phyloP scores from a whole-genome alignment of 2,113 vertebrate genomes.

The Lophochroa leadbeateri region DNA sequence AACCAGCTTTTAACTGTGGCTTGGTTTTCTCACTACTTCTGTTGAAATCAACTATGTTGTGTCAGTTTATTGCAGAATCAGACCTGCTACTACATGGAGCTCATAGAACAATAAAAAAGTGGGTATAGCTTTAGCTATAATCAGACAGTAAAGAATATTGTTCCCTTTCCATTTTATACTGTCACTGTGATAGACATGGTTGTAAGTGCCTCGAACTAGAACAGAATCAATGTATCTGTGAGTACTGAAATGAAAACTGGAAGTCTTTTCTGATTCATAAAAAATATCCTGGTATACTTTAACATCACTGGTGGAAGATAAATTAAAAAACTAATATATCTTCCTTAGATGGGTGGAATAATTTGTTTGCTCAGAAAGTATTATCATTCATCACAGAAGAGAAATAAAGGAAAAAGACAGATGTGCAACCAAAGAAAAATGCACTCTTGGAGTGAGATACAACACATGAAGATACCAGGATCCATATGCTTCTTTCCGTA shows the following conservation, averaged over 20 bases:
- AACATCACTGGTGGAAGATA: not conserved
- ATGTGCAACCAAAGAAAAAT: not conserved
- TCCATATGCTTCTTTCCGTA: not conserved
- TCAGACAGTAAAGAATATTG: not conserved
- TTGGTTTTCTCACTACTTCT: not conserved
- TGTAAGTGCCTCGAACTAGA: not conserved
- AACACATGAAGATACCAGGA: not conserved
- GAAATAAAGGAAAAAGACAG: not conserved
- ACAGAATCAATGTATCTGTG: not conserved
- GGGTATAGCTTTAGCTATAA: not conserved
- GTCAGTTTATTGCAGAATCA: not conserved
- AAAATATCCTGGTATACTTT: not conserved
- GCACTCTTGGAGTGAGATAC: not conserved
- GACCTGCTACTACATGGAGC: not conserved
- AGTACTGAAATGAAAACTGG: not conserved
- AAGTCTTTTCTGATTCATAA: not conserved
- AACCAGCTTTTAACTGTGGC: not conserved
- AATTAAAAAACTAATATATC: too few relatives aligned
- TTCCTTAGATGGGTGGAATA: not conserved
- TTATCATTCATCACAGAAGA: not conserved
- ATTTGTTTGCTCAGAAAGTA: not conserved
- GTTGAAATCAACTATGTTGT: not conserved
- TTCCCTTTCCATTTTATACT: not conserved
- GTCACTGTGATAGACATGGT: fast-evolving
- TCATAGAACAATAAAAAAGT: not conserved